Conservation (phyloP, 2,888 invertebrate genomes). For the Alcis repandata region DNA sequence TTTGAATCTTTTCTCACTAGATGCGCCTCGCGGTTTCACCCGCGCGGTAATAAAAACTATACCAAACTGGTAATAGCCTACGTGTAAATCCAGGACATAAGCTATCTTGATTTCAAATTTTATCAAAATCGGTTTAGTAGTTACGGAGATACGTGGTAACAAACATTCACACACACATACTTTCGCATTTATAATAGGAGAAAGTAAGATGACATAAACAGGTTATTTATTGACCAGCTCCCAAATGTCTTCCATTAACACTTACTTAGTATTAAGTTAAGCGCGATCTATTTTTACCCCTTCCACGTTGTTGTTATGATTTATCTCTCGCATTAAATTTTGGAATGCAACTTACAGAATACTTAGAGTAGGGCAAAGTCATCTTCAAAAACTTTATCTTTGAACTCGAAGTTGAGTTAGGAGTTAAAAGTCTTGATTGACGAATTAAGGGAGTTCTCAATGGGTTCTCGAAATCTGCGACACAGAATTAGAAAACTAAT, state of each 20-base stretch:
- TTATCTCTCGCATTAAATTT: constrained; percentile 63
- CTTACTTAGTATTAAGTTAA: constrained; percentile 16
- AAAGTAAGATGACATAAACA: neutral
- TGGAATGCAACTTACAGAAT: constrained; percentile 17
- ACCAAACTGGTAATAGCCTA: too few relatives aligned
- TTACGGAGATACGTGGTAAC: too few relatives aligned
- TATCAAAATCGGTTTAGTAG: too few relatives aligned
- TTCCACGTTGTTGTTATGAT: constrained; percentile 57
- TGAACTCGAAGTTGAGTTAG: constrained; percentile 14
- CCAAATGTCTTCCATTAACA: constrained; percentile 27
- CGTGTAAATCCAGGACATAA: too few relatives aligned
- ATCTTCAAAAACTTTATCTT: constrained; percentile 22
- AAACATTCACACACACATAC: too few relatives aligned
- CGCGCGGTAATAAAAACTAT: too few relatives aligned
- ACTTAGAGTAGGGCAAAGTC: constrained; percentile 13
- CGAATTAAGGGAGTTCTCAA: constrained; percentile 22
- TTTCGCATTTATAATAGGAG: too few relatives aligned
- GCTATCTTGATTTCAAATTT: too few relatives aligned
- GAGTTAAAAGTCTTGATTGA: constrained; percentile 33
- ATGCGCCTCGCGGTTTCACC: too few relatives aligned
- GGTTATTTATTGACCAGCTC: neutral
- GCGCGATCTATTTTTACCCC: constrained; percentile 51
- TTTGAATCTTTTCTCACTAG: neutral
- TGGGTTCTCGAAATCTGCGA: constrained; percentile 17
- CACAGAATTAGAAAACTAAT: constrained; percentile 29